Percentiles rank a stretch among this genome's conserved stretches.
Conservation (phyloP, 2,797 vertebrate genomes). For the Rhinophrynus dorsalis region DNA sequence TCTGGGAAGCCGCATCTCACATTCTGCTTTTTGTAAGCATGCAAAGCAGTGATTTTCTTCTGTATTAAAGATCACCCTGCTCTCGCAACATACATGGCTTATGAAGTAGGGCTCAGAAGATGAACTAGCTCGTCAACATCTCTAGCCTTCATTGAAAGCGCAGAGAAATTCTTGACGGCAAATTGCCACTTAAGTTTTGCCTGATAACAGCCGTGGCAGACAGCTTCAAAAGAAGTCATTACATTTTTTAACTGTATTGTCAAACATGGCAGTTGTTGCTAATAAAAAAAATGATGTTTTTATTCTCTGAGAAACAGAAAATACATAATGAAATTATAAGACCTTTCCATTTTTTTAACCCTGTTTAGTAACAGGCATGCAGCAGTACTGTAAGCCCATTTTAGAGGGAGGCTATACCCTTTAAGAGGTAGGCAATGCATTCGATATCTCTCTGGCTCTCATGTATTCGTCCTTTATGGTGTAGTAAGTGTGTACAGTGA, state of each 20-base stretch:
- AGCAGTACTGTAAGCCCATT: too few species aligned
- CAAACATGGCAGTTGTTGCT: not conserved
- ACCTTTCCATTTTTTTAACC: slow-evolving; percentile 1
- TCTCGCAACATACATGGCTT: not conserved
- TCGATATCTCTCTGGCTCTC: too few species aligned
- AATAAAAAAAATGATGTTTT: not conserved
- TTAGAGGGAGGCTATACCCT: too few species aligned
- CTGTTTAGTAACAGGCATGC: slow-evolving; percentile 5
- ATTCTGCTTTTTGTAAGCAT: too few species aligned
- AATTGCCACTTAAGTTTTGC: slow-evolving; percentile 34
- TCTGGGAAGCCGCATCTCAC: too few species aligned
- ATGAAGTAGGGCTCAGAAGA: slow-evolving; percentile 1
- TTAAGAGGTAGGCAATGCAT: too few species aligned
- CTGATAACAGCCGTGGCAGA: slow-evolving; percentile 26
- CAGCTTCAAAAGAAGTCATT: slow-evolving; percentile 42
- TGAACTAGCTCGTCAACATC: not conserved
- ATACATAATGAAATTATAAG: not conserved
- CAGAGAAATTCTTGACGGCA: slow-evolving; percentile 8
- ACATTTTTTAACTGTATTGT: slow-evolving; percentile 22
- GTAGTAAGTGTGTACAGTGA: too few species aligned
- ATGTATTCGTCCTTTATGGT: too few species aligned
- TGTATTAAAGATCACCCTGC: not conserved
- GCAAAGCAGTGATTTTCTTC: too few species aligned
- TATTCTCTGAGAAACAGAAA: not conserved
- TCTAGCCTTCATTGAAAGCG: slow-evolving; percentile 16